These are phyloP conservation scores for Ornithoptera alexandrae DNA, from an alignment of 2,888 invertebrate genomes.

Conservation along the genomic window DNA sequence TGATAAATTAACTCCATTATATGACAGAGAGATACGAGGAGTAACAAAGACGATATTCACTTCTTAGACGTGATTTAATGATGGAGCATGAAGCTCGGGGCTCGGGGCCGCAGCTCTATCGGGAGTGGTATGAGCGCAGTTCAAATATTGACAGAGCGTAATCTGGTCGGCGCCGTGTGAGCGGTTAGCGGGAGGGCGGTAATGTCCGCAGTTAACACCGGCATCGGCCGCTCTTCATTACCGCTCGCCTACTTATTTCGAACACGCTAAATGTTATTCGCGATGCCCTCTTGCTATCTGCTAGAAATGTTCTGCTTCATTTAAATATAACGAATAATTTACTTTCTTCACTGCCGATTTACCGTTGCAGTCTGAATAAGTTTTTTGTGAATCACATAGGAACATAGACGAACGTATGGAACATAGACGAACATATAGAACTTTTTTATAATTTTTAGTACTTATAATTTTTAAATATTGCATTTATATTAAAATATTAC, in stretches of 20 bases:
- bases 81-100: constrained; percentile 8
- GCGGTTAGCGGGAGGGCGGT: constrained; percentile 66
- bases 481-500: too few relatives aligned
- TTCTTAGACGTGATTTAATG: constrained; percentile 1
- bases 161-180: constrained; percentile 59
- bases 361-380: not conserved
- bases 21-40: not conserved
- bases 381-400: too few relatives aligned
- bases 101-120: constrained; percentile 19
- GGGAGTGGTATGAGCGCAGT: constrained; percentile 40
- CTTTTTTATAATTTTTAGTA: too few relatives aligned
- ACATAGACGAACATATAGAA: too few relatives aligned
- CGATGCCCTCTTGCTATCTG: constrained; percentile 41
- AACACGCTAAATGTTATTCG: constrained; percentile 66
- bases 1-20: not conserved
- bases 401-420: too few relatives aligned
- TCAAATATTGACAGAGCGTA: constrained; percentile 76
- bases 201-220: constrained; percentile 68
- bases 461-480: too few relatives aligned
- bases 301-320: not conserved
- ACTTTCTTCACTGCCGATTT: not conserved
- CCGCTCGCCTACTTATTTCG: constrained; percentile 57
- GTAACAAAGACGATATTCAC: not conserved
- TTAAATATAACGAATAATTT: too few relatives aligned
- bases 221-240: constrained; percentile 61